Conservation (phyloP, 2,888 invertebrate species). For the Orgyia antiqua region DNA sequence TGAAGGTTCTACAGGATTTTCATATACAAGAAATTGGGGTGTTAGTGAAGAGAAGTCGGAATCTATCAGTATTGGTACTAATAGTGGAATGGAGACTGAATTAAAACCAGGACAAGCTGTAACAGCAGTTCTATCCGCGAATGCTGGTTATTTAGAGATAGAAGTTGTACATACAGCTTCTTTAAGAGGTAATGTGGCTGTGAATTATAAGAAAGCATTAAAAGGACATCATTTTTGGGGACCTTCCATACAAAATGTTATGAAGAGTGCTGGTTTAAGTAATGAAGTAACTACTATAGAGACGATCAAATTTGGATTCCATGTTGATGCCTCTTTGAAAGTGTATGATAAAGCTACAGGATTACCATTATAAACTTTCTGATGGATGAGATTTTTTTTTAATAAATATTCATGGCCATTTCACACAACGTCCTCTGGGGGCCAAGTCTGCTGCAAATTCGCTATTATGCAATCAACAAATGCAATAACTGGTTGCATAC, state of each 20-base stretch:
- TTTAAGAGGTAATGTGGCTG: slow-evolving; percentile 51
- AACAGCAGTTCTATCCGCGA: slow-evolving; percentile 49
- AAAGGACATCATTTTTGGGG: slow-evolving; percentile 57
- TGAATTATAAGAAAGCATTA: slow-evolving; percentile 40
- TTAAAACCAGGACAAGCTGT: slow-evolving; percentile 48
- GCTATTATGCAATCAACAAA: too few relatives aligned
- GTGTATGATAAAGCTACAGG: slow-evolving; percentile 49
- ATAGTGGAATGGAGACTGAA: slow-evolving; percentile 50
- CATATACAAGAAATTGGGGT: slow-evolving; percentile 49
- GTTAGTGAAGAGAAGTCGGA: slow-evolving; percentile 48
- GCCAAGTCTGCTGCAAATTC: too few relatives aligned
- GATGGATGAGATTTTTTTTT: too few relatives aligned
- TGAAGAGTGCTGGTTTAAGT: slow-evolving; percentile 35
- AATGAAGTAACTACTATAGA: slow-evolving; percentile 40
- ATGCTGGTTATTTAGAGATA: slow-evolving; percentile 42
- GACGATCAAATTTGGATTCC: slow-evolving; percentile 43
- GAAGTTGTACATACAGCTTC: slow-evolving; percentile 42
- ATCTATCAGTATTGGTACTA: slow-evolving; percentile 44
- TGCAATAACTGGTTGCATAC: too few relatives aligned
- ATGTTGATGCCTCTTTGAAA: slow-evolving; percentile 46
- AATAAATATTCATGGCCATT: too few relatives aligned
- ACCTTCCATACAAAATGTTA: slow-evolving; percentile 39
- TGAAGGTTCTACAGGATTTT: slow-evolving; percentile 42
- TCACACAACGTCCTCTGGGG: too few relatives aligned
- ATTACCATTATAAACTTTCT: slow-evolving; percentile 29